Evolutionary conservation across 2,888 invertebrate species (phyloP).

Genomic region (Prosopocoilus inquinatus): DNA sequence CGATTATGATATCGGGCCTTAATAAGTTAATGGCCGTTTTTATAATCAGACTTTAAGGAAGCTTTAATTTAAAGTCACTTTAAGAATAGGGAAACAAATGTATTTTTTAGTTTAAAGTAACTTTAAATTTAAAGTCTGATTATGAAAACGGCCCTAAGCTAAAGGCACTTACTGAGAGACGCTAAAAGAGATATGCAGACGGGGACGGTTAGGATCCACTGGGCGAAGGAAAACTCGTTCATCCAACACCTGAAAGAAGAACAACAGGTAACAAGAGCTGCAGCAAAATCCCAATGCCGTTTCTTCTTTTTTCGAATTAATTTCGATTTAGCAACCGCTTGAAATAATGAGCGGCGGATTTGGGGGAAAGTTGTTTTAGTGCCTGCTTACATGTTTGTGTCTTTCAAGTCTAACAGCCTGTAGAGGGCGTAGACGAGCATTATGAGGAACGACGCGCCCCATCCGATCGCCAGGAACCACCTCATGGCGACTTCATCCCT

Average conservation of each 20-base stretch:
- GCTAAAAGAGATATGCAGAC: slow-evolving; percentile 59
- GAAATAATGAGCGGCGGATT: too few relatives aligned
- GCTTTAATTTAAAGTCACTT: too few relatives aligned
- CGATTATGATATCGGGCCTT: too few relatives aligned
- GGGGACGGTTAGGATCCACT: slow-evolving; percentile 64
- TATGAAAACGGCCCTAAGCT: too few relatives aligned
- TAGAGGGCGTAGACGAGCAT: slow-evolving; percentile 48
- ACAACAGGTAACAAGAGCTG: too few relatives aligned
- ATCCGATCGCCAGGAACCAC: slow-evolving; percentile 67
- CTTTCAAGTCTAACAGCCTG: slow-evolving; percentile 23
- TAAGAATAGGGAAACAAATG: too few relatives aligned
- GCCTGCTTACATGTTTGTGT: slow-evolving; percentile 22
- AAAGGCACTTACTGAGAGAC: slow-evolving; percentile 56
- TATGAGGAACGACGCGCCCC: slow-evolving; percentile 62
- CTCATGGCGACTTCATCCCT: slow-evolving; percentile 68
- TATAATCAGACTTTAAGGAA: neutral
- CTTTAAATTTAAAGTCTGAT: too few relatives aligned
- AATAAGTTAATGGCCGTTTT: too few relatives aligned
- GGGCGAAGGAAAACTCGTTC: slow-evolving; percentile 56
- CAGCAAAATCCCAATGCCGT: too few relatives aligned
- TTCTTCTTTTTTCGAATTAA: too few relatives aligned
- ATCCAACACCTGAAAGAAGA: slow-evolving; percentile 63
- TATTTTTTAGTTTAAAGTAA: too few relatives aligned
- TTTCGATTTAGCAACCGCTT: too few relatives aligned
- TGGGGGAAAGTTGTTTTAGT: neutral